Evolutionary conservation across 1,140 invertebrate genomes (phyloP).

Genomic region (Pinna nobilis): DNA sequence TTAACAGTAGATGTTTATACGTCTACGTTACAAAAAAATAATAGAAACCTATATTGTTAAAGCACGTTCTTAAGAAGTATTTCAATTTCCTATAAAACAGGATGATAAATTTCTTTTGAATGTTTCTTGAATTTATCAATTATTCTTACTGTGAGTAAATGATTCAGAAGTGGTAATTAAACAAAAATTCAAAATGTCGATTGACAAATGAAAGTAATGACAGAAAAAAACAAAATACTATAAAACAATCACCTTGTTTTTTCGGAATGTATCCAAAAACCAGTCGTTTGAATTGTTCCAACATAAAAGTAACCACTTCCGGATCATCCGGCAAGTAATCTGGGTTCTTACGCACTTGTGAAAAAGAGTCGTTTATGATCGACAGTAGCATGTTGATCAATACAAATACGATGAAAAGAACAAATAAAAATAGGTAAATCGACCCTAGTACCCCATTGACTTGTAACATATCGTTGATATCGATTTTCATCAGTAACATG

Average conservation of each 20-base stretch:
- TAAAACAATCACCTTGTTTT: background rate
- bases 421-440: slow-evolving; percentile 46
- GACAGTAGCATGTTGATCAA: slow-evolving; percentile 51
- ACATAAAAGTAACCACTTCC: slow-evolving; percentile 66
- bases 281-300: slow-evolving; percentile 52
- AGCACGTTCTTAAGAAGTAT: too few relatives aligned
- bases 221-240: too few relatives aligned
- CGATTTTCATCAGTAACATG: slow-evolving; percentile 60
- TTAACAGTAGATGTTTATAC: too few relatives aligned
- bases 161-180: too few relatives aligned
- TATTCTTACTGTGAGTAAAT: too few relatives aligned
- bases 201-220: too few relatives aligned
- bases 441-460: slow-evolving; percentile 36
- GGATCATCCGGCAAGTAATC: slow-evolving; percentile 64
- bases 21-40: too few relatives aligned
- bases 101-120: too few relatives aligned
- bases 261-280: slow-evolving; percentile 6
- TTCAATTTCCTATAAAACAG: too few relatives aligned
- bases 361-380: slow-evolving; percentile 52
- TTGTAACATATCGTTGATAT: slow-evolving; percentile 14
- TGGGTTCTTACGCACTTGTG: slow-evolving; percentile 62
- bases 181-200: too few relatives aligned
- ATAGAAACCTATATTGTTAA: too few relatives aligned
- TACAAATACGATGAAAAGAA: slow-evolving; percentile 44
- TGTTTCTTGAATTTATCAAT: too few relatives aligned